phyloP scores from a whole-genome alignment of 2,888 invertebrate species.

The Hypselothyrea guttata region DNA sequence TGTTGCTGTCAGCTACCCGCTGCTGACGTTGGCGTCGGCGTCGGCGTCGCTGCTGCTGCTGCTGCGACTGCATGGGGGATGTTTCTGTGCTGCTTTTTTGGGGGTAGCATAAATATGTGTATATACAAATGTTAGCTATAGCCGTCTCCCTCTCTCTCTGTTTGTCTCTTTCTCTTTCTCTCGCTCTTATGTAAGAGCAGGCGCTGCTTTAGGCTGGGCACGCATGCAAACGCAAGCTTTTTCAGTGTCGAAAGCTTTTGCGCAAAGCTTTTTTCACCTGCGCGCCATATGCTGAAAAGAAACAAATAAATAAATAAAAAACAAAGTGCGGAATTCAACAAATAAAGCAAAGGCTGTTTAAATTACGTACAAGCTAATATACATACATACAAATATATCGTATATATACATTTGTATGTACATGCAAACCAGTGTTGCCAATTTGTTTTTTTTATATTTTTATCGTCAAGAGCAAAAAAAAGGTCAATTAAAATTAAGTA shows the following conservation, averaged over 20 bases:
- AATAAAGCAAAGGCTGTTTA: no score
- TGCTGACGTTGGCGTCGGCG: constrained; percentile 7
- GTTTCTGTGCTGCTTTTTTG: constrained; percentile 35
- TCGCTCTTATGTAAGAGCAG: not conserved
- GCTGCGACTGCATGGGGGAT: constrained; percentile 43
- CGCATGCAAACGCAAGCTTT: constrained; percentile 55
- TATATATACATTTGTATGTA: no score
- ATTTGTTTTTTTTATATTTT: no score
- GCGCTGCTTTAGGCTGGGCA: constrained; percentile 46
- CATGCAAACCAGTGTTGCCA: no score
- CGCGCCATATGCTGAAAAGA: constrained; percentile 11
- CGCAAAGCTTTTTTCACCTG: constrained; percentile 22
- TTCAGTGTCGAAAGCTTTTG: constrained; percentile 41
- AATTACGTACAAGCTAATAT: not conserved
- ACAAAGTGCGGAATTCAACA: not conserved
- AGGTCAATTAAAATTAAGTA: no score
- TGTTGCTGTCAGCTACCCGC: constrained; percentile 3
- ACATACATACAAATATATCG: constrained; percentile 1
- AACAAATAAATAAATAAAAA: not conserved
- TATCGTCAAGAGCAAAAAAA: no score
- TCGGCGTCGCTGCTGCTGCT: constrained; percentile 9
- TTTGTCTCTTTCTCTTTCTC: constrained; percentile 33
- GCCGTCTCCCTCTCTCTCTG: no score
- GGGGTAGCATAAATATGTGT: constrained; percentile 38
- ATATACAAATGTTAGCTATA: constrained; percentile 3